These are phyloP conservation scores for Xiphorhynchus elegans DNA, from an alignment of 2,113 vertebrate genomes.

Conservation along the genomic window DNA sequence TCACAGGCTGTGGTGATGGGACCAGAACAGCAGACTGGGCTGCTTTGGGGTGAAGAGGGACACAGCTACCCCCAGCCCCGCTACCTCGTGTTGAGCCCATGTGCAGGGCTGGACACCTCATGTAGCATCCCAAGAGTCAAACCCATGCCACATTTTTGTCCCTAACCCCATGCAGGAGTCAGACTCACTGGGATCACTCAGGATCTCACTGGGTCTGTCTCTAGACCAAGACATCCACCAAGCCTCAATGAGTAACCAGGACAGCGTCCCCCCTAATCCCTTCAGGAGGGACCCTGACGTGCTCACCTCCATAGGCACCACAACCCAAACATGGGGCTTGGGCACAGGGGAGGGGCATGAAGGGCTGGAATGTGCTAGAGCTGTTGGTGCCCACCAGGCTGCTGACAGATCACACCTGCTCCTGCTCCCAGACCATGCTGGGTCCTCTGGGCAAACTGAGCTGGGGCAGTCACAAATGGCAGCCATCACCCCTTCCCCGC, in stretches of 20 bases:
- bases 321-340: background rate
- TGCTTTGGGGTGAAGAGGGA: rapidly evolving
- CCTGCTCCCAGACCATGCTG: rapidly evolving
- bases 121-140: background rate
- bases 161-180: background rate
- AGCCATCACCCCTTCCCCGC: background rate
- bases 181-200: background rate
- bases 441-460: background rate
- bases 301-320: background rate
- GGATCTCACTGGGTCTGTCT: background rate
- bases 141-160: background rate
- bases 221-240: background rate
- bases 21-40: rapidly evolving
- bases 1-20: background rate
- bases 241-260: background rate
- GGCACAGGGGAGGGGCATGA: rapidly evolving
- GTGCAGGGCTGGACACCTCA: background rate
- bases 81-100: rapidly evolving
- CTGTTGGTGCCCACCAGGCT: background rate
- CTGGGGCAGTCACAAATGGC: background rate
- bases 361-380: background rate
- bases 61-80: background rate
- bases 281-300: rapidly evolving
- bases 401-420: background rate
- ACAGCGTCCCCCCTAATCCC: background rate